phyloP scores from a whole-genome alignment of 2,113 vertebrate species.

The Oncorhynchus masou region DNA sequence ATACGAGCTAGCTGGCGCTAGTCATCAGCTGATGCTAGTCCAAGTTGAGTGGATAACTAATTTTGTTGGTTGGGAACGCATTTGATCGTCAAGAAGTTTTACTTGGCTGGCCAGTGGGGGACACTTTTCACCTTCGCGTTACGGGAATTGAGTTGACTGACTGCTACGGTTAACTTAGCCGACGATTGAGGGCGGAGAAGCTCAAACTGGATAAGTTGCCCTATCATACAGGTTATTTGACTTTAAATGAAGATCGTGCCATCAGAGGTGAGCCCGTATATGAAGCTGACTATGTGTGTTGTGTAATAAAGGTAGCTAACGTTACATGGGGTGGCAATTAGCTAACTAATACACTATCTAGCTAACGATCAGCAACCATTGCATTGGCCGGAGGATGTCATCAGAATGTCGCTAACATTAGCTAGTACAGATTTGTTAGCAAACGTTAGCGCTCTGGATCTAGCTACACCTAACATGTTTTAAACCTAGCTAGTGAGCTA shows the following conservation, averaged over 20 bases:
- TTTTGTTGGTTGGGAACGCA: background rate
- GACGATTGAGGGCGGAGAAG: slow-evolving; percentile 61
- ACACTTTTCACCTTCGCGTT: background rate
- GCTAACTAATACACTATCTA: background rate
- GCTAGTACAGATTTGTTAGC: too few species aligned
- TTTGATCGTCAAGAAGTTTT: slow-evolving; percentile 31
- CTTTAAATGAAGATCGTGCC: slow-evolving; percentile 83
- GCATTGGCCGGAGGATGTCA: background rate
- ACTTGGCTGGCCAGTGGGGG: slow-evolving; percentile 54
- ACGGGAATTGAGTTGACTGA: slow-evolving; percentile 3
- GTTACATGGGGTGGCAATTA: too few species aligned
- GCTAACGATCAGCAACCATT: slow-evolving; percentile 2
- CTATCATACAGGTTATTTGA: slow-evolving; percentile 78
- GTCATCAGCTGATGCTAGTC: slow-evolving; percentile 62
- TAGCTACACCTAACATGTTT: too few species aligned
- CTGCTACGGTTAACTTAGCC: background rate
- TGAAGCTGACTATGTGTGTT: background rate
- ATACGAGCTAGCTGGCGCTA: slow-evolving; percentile 64
- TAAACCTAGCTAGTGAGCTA: too few species aligned
- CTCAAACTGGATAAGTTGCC: slow-evolving; percentile 78
- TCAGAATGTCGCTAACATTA: too few species aligned
- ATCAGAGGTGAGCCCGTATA: slow-evolving; percentile 72
- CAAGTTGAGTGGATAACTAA: slow-evolving; percentile 30
- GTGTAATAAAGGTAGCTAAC: background rate
- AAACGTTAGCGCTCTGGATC: too few species aligned